phyloP scores from a whole-genome alignment of 2,797 vertebrate species.

The Poecilia velifera region DNA sequence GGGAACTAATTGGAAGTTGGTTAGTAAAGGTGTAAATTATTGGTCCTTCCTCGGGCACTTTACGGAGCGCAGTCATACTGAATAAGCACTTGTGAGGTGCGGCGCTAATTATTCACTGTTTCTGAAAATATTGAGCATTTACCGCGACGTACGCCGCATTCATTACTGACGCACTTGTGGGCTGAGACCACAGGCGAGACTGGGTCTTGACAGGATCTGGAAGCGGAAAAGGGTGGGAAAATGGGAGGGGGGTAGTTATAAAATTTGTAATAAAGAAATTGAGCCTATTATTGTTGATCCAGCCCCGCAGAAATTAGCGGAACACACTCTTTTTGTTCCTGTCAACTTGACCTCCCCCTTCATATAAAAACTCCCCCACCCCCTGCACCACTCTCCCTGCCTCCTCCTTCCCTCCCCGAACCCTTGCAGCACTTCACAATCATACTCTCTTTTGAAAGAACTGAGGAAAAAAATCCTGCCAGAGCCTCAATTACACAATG shows the following conservation, averaged over 20 bases:
- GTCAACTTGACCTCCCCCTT: constrained; percentile 91
- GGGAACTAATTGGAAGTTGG: constrained; percentile 74
- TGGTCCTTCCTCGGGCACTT: constrained; percentile 71
- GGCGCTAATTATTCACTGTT: constrained; percentile 75
- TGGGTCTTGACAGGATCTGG: constrained; percentile 82
- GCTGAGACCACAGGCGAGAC: constrained; percentile 79
- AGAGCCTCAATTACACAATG: constrained; percentile 99
- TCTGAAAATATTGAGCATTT: constrained; percentile 76
- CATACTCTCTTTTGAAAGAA: constrained; percentile 86
- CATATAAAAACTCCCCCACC: constrained; percentile 85
- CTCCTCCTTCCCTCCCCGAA: constrained; percentile 80
- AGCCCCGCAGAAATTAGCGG: constrained; percentile 89
- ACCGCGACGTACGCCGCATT: constrained; percentile 64
- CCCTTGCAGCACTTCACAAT: constrained; percentile 86
- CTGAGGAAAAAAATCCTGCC: constrained; percentile 88
- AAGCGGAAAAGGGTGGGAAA: constrained; percentile 80
- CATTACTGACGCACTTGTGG: constrained; percentile 73
- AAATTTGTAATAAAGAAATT: constrained; percentile 88
- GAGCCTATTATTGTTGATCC: constrained; percentile 92
- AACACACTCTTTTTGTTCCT: constrained; percentile 90
- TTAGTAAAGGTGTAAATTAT: constrained; percentile 73
- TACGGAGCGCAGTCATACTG: constrained; percentile 58
- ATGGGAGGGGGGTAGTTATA: constrained; percentile 80
- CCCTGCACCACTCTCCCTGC: constrained; percentile 82
- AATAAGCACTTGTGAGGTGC: constrained; percentile 71